Evolutionary conservation across 2,113 vertebrate species (phyloP).

Genomic region (Actenoides lindsayi): DNA sequence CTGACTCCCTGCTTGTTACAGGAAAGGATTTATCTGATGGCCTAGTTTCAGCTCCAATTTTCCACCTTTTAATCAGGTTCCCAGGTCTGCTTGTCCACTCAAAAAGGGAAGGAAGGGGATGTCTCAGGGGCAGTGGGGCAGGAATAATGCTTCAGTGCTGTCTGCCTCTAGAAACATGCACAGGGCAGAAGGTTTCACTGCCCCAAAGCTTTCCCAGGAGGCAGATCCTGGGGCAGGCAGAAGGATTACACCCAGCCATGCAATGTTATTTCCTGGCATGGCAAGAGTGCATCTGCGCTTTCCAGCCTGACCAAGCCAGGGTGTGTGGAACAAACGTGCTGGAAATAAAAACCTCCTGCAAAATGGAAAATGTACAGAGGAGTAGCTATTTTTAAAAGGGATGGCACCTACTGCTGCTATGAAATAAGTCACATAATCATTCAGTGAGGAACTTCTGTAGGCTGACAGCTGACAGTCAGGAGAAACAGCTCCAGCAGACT

Average conservation of each 20-base stretch:
- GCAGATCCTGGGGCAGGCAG: not conserved
- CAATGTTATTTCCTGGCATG: not conserved
- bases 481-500: not conserved
- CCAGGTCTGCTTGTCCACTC: not conserved
- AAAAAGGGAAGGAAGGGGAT: not conserved
- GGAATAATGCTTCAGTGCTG: accelerated
- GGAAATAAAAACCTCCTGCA: constrained; percentile 46
- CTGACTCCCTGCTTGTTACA: not conserved
- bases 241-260: not conserved
- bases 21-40: constrained; percentile 43
- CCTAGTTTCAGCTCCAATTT: constrained; percentile 33
- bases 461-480: constrained; percentile 17
- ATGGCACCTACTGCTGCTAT: not conserved
- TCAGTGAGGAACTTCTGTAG: not conserved
- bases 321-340: constrained; percentile 7
- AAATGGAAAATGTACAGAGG: constrained; percentile 9
- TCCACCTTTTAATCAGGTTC: constrained; percentile 21
- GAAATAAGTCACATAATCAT: constrained; percentile 16
- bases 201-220: not conserved
- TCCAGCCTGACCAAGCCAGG: not conserved
- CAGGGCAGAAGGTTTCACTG: not conserved
- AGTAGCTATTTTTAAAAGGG: constrained; percentile 45
- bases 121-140: not conserved
- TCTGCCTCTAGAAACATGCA: not conserved
- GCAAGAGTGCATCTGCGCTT: not conserved